Conservation (phyloP, 2,113 vertebrate genomes). For the Xiphophorus maculatus region DNA sequence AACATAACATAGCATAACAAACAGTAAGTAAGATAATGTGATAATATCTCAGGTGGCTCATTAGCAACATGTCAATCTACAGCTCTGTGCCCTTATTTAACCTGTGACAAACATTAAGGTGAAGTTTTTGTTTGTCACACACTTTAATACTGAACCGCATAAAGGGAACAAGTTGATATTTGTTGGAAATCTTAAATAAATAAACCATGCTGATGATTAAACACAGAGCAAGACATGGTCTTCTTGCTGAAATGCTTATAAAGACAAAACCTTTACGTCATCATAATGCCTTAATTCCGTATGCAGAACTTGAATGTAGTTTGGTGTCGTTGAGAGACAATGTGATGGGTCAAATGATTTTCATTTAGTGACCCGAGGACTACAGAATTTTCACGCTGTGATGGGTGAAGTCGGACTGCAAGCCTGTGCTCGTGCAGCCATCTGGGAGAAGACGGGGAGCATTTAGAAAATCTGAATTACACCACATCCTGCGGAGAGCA, state of each 20-base stretch:
- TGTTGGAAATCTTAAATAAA: slow-evolving; percentile 54
- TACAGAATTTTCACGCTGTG: slow-evolving; percentile 6
- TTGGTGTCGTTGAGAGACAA: not conserved
- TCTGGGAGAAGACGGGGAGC: slow-evolving; percentile 23
- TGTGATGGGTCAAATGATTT: slow-evolving; percentile 12
- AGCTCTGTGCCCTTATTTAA: no score
- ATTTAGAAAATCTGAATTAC: slow-evolving; percentile 18
- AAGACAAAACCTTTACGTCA: slow-evolving; percentile 58
- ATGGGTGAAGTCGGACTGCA: not conserved
- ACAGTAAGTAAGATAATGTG: no score
- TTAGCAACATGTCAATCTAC: no score
- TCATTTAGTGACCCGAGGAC: slow-evolving; percentile 30
- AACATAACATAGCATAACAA: no score
- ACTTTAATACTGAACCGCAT: not conserved
- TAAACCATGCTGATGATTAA: slow-evolving; percentile 67
- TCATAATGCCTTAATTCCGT: slow-evolving; percentile 56
- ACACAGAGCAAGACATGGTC: slow-evolving; percentile 58
- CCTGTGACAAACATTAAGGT: no score
- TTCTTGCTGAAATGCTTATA: slow-evolving; percentile 46
- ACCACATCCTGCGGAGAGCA: slow-evolving; percentile 29
- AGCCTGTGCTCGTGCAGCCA: not conserved
- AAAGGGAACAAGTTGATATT: slow-evolving; percentile 53
- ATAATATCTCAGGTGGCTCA: no score
- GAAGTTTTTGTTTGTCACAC: no score
- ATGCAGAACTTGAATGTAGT: not conserved